Base-by-base conservation (phyloP, 1,140 invertebrate genomes). In the Babylonia areolata region DNA sequence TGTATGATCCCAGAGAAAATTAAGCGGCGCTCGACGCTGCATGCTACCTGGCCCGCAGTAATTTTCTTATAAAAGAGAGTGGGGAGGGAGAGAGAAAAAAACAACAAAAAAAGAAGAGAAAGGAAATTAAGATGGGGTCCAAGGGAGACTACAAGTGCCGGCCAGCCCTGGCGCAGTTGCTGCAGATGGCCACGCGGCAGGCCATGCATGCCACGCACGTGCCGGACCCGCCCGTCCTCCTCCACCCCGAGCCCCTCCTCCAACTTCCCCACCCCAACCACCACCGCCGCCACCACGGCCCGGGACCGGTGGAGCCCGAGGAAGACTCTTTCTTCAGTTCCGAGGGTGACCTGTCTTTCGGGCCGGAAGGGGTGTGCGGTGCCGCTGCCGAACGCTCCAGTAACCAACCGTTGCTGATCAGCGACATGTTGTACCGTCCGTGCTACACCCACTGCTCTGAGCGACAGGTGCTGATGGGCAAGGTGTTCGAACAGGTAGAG, bases 141-240 rank as follows among this genome's bases (percentile, higher is more conserved):
- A 84, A 84, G 31, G 64, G 40, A 33, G 82, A 84, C 39, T 84
- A 71, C 82, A 28, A 64, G 37, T 84, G 82, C 64, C 64, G n/a
- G 3, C 82, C 82, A 17, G 82, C 82, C 40, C 64, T 84, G 23
- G 82, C 82, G 17, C 58, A 71, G 20, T 51, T 84, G 20, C 82
- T 84, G 20, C 39, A 84, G 23, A 46, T 84, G 28, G 82, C 82
- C 40, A 84, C 82, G 15, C 82, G 82, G 23, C 82, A 84, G 39
- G 82, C 69, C 64, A 84, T 84, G 82, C 82, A 84, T 23, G 40
- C 82, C 9, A 73, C 82, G n/a, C 82, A 84, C n/a, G 82, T 84
- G 64, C 15, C 23, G 39, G 82, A 73, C 3, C 64, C 64, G n/a
- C 82, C 39, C 31, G 31, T 46, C 20, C 82, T 12, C 37, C 46